Base-by-base conservation (phyloP, 2,888 invertebrate genomes). In the Lepidocyrtinus sp. region DNA sequence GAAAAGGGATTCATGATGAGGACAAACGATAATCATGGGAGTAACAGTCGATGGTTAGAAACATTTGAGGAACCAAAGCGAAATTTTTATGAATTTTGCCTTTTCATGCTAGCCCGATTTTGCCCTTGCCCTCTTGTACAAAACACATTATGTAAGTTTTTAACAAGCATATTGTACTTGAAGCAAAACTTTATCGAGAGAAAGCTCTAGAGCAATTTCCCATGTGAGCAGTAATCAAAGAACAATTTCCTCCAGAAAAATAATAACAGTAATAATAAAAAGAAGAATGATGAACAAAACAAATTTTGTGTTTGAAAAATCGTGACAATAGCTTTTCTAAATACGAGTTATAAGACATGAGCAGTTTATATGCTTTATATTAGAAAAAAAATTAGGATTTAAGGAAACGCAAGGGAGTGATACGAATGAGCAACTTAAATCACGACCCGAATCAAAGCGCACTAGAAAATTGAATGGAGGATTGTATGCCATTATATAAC, bases 181-280 rank as follows among this genome's bases (percentile, higher is more conserved):
- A 36, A 12, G 36, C 5, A n/a, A n/a, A n/a, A n/a, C n/a, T n/a
- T n/a, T n/a, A n/a, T n/a, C n/a, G 36, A 36, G 36, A 36, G 36
- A 36, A 36, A 36, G 36, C 59, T 9, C n/a, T 5, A 59, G 22
- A 73, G 79, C 68, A 69, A 79, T 79, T 79, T 79, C 64, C 62
- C 74, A 79, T 74, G 36, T 36, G 73, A 69, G 73, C 73, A 79
- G 79, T 74, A 79, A 79, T 79, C 79, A 79, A 79, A 72, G 69
- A 74, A 64, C 79, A 79, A 79, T 79, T 79, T 79, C 74, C 79
- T 79, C 73, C 79, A 79, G 73, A 79, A 68, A 62, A 78, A 73
- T 78, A 78, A 78, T 78, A 78, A 78, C 78, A 78, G 78, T 78
- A 78, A 78, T 78, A 78, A 78, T 78, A 78, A 78, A 78, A 78